Evolutionary conservation across 2,113 vertebrate genomes (phyloP), one percentile per base, ranked within the genome.

Genomic region (Probosciger aterrimus): DNA sequence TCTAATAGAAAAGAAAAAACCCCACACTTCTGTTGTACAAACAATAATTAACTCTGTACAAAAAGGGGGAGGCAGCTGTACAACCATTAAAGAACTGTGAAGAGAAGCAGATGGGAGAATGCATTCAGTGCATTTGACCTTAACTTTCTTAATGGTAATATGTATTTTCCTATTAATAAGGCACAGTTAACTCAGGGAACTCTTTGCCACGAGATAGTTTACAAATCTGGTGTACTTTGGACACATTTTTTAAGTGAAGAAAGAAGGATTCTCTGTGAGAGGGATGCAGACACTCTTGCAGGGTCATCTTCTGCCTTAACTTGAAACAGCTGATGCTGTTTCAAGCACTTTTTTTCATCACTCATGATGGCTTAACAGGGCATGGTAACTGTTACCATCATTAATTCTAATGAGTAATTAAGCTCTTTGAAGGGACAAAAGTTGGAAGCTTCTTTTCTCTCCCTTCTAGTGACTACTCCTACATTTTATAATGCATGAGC

Each of bases 361-460:
- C 50, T 35, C 24, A 20, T 39, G 33, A 86, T 55, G 69, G 77
- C 69, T 89, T 73, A 93, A 82, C 62, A 63, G 37, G 65, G 55
- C 73, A 86, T 33, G 43, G 71, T 13, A 92, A 84, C 55, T 28
- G 46, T 67, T 92, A 20, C 37, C n/a, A 78, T 78, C 55, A 41
- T 82, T 84, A 96, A 79, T 89, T 19, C 35, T 92, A 92, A 83
- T 75, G 37, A 93, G 49, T 88, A 92, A 84, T 67, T 89, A 88
- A 96, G 39, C 18, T 39, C 28, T 88, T 60, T 35, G 73, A 86
- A 75, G 28, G 28, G 37, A 74, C 22, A 49, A 35, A 37, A 35
- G 25, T 64, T 79, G 52, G 62, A 79, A 73, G 69, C 69, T 79
- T 59, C 14, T 84, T 73, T 96, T 79, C 35, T 71, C 15, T 22